Evolutionary conservation across 2,888 invertebrate genomes (phyloP).

Genomic region (Tinea semifulvella): DNA sequence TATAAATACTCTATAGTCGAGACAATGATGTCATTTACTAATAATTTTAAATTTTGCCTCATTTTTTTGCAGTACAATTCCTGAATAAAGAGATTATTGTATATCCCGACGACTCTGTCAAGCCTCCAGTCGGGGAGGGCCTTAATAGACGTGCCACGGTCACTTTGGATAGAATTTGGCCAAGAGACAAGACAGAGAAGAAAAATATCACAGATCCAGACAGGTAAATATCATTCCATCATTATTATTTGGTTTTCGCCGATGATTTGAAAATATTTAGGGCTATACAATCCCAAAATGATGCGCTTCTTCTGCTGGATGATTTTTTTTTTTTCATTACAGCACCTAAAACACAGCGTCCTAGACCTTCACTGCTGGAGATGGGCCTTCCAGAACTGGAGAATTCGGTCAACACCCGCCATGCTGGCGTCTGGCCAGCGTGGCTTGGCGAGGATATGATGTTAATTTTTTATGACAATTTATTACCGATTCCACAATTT

Average conservation of each 20-base stretch:
- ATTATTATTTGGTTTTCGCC: no score
- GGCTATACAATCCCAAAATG: not conserved
- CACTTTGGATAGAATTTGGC: slow-evolving; percentile 95
- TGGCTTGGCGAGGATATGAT: no score
- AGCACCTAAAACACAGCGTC: no score
- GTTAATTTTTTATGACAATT: no score
- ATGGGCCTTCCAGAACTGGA: no score
- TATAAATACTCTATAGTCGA: no score
- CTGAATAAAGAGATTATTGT: slow-evolving; percentile 94
- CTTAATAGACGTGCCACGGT: slow-evolving; percentile 92
- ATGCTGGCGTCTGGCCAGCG: no score
- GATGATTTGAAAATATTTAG: not conserved
- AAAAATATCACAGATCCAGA: slow-evolving; percentile 82
- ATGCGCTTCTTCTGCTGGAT: not conserved
- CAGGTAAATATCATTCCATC: slow-evolving; percentile 39
- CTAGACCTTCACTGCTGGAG: no score
- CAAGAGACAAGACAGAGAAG: slow-evolving; percentile 83
- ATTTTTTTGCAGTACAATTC: slow-evolving; percentile 76
- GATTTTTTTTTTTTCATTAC: not conserved
- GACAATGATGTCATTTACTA: no score
- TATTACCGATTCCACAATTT: no score
- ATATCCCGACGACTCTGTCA: slow-evolving; percentile 89
- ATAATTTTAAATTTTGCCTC: not conserved
- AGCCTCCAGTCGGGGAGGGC: slow-evolving; percentile 88
- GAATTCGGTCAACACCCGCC: no score